Conservation (phyloP, 2,113 vertebrate species). For the Dasypus novemcinctus region DNA sequence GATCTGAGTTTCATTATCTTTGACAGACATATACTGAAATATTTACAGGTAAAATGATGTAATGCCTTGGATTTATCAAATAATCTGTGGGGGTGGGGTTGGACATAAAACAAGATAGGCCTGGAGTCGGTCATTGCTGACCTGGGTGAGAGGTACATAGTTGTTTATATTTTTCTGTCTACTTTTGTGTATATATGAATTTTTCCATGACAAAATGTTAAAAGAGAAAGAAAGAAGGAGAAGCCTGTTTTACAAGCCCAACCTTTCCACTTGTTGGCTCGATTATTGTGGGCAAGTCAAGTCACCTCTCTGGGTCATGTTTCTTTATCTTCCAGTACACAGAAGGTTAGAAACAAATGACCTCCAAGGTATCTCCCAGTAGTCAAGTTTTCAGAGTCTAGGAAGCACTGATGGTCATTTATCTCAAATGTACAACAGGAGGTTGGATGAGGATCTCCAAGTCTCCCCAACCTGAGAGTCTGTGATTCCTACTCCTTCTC, state of each 20-base stretch:
- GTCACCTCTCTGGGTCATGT: not conserved
- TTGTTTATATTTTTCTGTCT: not conserved
- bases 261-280: not conserved
- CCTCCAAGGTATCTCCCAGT: not conserved
- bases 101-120: not conserved
- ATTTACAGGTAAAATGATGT: not conserved
- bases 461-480: not conserved
- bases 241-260: not conserved
- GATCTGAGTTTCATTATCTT: not conserved
- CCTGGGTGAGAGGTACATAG: accelerated
- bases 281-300: not conserved
- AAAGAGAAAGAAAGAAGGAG: not conserved
- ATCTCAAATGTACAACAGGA: not conserved
- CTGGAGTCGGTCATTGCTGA: not conserved
- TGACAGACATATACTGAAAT: not conserved
- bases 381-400: not conserved
- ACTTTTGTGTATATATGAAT: not conserved
- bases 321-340: not conserved
- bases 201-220: not conserved
- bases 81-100: not conserved
- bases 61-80: not conserved
- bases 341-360: not conserved
- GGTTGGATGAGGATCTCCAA: not conserved
- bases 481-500: not conserved
- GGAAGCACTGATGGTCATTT: not conserved